A percentile compares a stretch with the other conserved stretches of the same genome.
phyloP scores from a whole-genome alignment of 92 coral and sea anemone species.

The Plumapathes pennacea region DNA sequence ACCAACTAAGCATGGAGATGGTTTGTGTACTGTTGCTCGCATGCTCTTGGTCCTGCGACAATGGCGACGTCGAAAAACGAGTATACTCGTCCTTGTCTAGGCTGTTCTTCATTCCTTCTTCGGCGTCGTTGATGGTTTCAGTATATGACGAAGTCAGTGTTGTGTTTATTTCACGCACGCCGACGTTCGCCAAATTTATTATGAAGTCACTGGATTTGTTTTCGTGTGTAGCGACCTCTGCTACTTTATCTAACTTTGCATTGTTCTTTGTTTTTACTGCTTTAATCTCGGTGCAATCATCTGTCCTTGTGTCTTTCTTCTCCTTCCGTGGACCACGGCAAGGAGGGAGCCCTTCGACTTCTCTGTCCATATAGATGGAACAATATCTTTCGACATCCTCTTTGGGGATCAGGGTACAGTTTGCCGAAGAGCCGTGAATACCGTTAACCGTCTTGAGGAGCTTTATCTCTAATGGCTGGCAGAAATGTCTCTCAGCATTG shows the following conservation, averaged over 20 bases:
- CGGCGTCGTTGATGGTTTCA: too few species aligned
- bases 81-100: too few species aligned
- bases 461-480: conserved; percentile 75
- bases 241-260: conserved; percentile 14
- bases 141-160: too few species aligned
- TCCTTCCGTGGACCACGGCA: too few species aligned
- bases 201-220: conserved; percentile 18
- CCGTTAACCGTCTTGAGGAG: conserved; percentile 87
- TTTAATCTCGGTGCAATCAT: neutral
- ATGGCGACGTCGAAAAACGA: too few species aligned
- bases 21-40: conserved; percentile 61
- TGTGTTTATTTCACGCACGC: conserved; percentile 5
- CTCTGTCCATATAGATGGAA: conserved; percentile 66
- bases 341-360: too few species aligned
- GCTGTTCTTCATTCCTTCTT: too few species aligned
- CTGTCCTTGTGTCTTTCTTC: too few species aligned
- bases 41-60: conserved; percentile 10
- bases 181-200: conserved; percentile 11
- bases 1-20: conserved; percentile 25
- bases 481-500: conserved; percentile 87
- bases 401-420: conserved; percentile 81
- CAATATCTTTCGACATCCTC: conserved; percentile 83
- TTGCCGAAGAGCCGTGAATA: conserved; percentile 91
- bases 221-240: conserved; percentile 16
- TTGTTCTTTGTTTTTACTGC: conserved; percentile 18